Evolutionary conservation across 1,140 invertebrate genomes (phyloP), one percentile per base, ranked within the genome.

Genomic region (Camponotus vicinus): DNA sequence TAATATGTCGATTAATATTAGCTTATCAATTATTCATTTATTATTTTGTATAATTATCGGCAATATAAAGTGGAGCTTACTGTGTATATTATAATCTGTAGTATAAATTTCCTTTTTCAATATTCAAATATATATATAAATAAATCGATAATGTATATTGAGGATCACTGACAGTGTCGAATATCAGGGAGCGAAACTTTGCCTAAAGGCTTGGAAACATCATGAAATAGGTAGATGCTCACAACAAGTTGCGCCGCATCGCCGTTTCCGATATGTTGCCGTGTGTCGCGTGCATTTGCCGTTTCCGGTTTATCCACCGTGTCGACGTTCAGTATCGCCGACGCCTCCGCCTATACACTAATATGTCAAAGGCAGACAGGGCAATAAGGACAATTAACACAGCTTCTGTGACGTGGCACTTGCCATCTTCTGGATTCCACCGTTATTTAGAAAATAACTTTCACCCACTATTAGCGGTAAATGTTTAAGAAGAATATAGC

Each of bases 251-350:
- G 52, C 21, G 64, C 76, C 87, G 75, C 80, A 82, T 90, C 86
- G 73, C 37, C 64, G 79, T 89, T 88, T 90, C 70, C 77, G 71
- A 85, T 77, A 71, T 85, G 69, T 78, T 85, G 45, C 61, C 76
- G 13, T 52, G 75, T 42, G 71, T 87, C 63, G 59, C 71, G 86
- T 70, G 67, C 57, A 71, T 71, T 66, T 85, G 40, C 52, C 87
- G 83, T 91, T 92, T 91, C 87, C 89, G 88, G 91, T 92, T 91
- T 92, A 91, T 88, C 91, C 89, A 90, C 76, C 89, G 88, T 87
- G 86, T 83, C 69, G 67, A 64, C 69, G 83, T 79, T 86, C 76
- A 66, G 57, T 79, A 59, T 69, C 75, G 59, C 64, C 27, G 77
- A 88, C 84, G 40, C 61, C 34, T 61, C 59, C 67, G 80, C 57